Conservation (phyloP, 2,888 invertebrate genomes). For the Brenthis daphne region DNA sequence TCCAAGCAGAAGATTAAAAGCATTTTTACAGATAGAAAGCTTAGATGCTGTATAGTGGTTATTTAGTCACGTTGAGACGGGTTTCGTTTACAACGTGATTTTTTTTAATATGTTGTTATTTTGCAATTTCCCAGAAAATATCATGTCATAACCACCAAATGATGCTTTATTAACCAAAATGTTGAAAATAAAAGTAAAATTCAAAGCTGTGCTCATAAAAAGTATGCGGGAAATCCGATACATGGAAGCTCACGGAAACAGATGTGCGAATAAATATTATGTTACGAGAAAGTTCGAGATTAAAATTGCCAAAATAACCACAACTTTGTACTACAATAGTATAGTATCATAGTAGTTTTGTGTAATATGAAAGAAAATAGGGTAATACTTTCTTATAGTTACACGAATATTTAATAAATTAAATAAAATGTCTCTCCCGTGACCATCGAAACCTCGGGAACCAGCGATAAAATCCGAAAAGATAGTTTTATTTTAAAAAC, state of each 20-base stretch:
- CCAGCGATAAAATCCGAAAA: too few relatives aligned
- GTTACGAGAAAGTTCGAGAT: constrained; percentile 6
- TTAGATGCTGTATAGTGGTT: too few relatives aligned
- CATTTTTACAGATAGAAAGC: too few relatives aligned
- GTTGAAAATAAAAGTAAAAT: constrained; percentile 14
- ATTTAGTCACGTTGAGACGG: neutral
- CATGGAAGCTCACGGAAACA: constrained; percentile 8
- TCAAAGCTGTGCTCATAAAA: constrained; percentile 12
- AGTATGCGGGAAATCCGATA: constrained; percentile 22
- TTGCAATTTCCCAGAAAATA: neutral
- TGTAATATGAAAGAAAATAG: neutral
- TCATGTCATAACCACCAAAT: neutral
- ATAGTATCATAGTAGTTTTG: neutral
- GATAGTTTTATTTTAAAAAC: too few relatives aligned
- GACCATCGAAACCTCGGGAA: too few relatives aligned
- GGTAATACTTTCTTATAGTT: too few relatives aligned
- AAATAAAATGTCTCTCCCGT: too few relatives aligned
- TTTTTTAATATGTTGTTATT: too few relatives aligned
- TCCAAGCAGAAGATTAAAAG: too few relatives aligned
- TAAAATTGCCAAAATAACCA: constrained; percentile 8
- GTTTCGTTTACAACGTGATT: neutral
- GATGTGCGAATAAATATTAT: constrained; percentile 8
- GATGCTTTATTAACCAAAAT: constrained; percentile 3
- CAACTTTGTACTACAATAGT: neutral
- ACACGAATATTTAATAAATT: too few relatives aligned